phyloP scores from a whole-genome alignment of 35 echinoderm and acorn worm species.

The Heliocidaris tuberculata region DNA sequence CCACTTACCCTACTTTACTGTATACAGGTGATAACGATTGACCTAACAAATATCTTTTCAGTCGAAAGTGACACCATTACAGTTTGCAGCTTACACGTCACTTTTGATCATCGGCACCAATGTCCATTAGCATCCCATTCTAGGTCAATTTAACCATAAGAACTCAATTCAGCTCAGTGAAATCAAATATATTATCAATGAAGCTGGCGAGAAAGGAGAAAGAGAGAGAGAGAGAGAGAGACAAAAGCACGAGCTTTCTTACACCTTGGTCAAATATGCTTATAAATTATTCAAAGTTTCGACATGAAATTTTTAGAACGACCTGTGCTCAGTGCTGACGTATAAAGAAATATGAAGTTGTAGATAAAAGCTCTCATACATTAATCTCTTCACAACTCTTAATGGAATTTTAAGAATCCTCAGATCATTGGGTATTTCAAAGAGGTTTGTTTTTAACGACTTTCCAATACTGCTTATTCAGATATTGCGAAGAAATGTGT shows the following conservation, averaged over 20 bases:
- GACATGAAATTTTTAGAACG: neutral
- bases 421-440: no score
- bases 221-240: neutral
- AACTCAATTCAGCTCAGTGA: neutral
- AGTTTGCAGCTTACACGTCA: neutral
- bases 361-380: no score
- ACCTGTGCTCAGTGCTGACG: no score
- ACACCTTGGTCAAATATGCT: neutral
- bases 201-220: neutral
- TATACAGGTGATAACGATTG: neutral
- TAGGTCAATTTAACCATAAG: neutral
- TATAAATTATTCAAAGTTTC: neutral
- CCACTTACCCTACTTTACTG: no score
- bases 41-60: neutral
- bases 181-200: neutral
- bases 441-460: no score
- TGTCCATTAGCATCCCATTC: neutral
- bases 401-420: no score
- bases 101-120: neutral
- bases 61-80: neutral
- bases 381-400: no score
- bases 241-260: neutral
- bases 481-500: no score
- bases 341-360: no score
- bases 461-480: no score